Evolutionary conservation across 2,113 vertebrate species (phyloP), one percentile per base, ranked within the genome.

Genomic region (Rissa tridactyla): DNA sequence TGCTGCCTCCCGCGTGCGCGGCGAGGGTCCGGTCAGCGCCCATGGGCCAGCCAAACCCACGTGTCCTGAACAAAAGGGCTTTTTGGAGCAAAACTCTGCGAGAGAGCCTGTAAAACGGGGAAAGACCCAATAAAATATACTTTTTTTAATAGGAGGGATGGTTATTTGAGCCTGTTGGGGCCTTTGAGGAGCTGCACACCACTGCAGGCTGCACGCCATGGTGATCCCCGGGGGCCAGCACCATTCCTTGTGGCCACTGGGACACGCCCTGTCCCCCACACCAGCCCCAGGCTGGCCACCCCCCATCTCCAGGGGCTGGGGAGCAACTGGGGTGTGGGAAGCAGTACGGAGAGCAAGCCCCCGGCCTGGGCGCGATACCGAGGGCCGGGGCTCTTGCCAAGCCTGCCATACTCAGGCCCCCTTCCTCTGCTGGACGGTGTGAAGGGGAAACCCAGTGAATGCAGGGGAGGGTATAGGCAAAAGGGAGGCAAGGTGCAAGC

Each of bases 191-290:
- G 34, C 36, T 2, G 2, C 25, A 6, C 0, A 0, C 30, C 5
- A 0, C 13, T 30, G n/a, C 23, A 23, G 49, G 22, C 5, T 42
- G 40, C 2, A 19, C 8, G 21, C 29, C 4, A 0, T 0, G 30
- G 13, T 42, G 51, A 0, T 2, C 12, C 6, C 26, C 4, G 1
- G 19, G 13, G 13, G 6, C 42, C 36, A 14, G 47, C 1, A 1
- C 26, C 6, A 0, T 29, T 38, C 57, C 9, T 19, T 6, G 19
- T 4, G 38, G 34, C 34, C 2, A 0, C 4, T 1, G 26, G 40
- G 49, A 40, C 38, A 13, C 15, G 2, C 20, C 7, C 1, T 0
- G 0, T 15, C 34, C 23, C 38, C 16, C 13, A 17, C 5, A 1
- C 9, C 46, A 16, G 26, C 14, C n/a, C 27, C n/a, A 30, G 25